These are phyloP conservation scores for Tetragonula clypearis DNA, from an alignment of 1,140 invertebrate species.

Conservation along the genomic window DNA sequence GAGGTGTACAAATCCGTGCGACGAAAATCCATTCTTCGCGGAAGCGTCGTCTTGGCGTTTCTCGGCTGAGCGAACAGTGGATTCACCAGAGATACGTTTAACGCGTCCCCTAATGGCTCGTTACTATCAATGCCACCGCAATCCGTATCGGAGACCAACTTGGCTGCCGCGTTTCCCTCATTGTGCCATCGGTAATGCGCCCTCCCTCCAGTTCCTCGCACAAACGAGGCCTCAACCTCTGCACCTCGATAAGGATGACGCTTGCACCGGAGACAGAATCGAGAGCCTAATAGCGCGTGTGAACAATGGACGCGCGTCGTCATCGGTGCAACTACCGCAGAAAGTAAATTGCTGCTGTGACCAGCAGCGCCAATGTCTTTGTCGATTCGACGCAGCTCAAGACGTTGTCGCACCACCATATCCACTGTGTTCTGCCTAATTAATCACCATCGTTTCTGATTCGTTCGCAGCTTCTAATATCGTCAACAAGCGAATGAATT, in stretches of 20 bases:
- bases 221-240: slow-evolving; percentile 35
- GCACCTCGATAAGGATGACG: slow-evolving; percentile 53
- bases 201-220: neutral
- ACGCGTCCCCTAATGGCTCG: slow-evolving; percentile 59
- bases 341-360: slow-evolving; percentile 77
- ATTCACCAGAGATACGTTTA: slow-evolving; percentile 58
- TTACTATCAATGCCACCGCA: slow-evolving; percentile 50
- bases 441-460: neutral
- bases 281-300: slow-evolving; percentile 74
- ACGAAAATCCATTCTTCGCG: slow-evolving; percentile 15
- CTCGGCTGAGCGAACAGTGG: slow-evolving; percentile 26
- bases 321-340: slow-evolving; percentile 75
- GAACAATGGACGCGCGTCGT: slow-evolving; percentile 78
- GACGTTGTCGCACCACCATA: neutral
- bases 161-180: slow-evolving; percentile 54
- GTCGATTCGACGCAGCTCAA: slow-evolving; percentile 30
- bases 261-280: slow-evolving; percentile 40
- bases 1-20: slow-evolving; percentile 14
- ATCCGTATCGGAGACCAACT: slow-evolving; percentile 60
- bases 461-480: neutral
- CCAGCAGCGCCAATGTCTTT: slow-evolving; percentile 17
- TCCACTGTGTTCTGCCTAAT: neutral
- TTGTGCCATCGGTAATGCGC: slow-evolving; percentile 59
- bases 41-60: slow-evolving; percentile 25
- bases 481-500: too few species aligned